These are phyloP conservation scores for Hypomecis atomaria DNA, from an alignment of 2,888 invertebrate genomes.

Conservation along the genomic window DNA sequence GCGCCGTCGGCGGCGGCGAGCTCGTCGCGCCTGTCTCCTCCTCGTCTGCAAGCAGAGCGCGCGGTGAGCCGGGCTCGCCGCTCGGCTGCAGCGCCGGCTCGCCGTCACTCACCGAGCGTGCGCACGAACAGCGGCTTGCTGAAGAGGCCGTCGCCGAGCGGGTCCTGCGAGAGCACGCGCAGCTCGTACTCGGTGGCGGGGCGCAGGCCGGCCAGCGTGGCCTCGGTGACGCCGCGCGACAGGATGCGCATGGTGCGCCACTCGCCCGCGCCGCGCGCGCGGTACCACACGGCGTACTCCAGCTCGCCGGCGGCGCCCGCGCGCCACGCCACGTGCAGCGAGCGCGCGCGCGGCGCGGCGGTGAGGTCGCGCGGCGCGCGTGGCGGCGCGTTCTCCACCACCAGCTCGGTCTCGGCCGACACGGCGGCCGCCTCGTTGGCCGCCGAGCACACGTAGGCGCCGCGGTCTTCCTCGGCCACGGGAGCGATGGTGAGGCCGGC, in stretches of 20 bases:
- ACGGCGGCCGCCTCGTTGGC: slow-evolving; percentile 96
- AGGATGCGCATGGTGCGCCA: slow-evolving; percentile 93
- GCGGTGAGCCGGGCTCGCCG: slow-evolving; percentile 29
- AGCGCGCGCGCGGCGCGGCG: slow-evolving; percentile 87
- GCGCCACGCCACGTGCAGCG: slow-evolving; percentile 92
- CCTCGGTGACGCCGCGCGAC: slow-evolving; percentile 89
- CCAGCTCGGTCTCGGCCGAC: slow-evolving; percentile 90
- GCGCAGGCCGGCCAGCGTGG: slow-evolving; percentile 90
- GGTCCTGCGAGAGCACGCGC: slow-evolving; percentile 94
- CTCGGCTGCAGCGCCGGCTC: slow-evolving; percentile 13
- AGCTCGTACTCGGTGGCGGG: slow-evolving; percentile 94
- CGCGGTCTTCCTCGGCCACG: slow-evolving; percentile 94
- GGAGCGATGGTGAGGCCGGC: slow-evolving; percentile 93
- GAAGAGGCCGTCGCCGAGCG: slow-evolving; percentile 94
- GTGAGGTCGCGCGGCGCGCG: slow-evolving; percentile 95
- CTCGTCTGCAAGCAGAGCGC: slow-evolving; percentile 8
- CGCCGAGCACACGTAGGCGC: slow-evolving; percentile 92
- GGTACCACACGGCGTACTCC: slow-evolving; percentile 95
- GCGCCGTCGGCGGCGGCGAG: slow-evolving; percentile 46
- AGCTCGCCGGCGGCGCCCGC: slow-evolving; percentile 89
- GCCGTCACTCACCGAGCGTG: slow-evolving; percentile 83
- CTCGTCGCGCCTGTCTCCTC: slow-evolving; percentile 43
- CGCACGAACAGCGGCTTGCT: slow-evolving; percentile 91
- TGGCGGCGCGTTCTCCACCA: slow-evolving; percentile 94
- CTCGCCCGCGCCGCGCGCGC: slow-evolving; percentile 89